Percentiles rank a stretch among this genome's conserved stretches.
phyloP scores from a whole-genome alignment of 1,140 invertebrate genomes.

The Xylocopa sonorina region DNA sequence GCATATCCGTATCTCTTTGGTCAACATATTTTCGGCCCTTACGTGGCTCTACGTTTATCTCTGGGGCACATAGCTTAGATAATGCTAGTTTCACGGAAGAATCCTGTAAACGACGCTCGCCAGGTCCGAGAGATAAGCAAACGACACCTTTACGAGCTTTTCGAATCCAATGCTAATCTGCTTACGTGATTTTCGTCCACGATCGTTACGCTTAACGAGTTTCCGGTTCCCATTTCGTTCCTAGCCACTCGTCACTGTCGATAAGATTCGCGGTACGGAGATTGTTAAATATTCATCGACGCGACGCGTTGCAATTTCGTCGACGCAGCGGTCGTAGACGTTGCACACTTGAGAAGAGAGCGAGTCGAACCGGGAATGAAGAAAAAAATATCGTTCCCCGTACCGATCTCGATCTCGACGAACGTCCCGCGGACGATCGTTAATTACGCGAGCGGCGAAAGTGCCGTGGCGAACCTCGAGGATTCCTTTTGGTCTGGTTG shows the following conservation, averaged over 20 bases:
- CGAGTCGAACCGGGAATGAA: no score
- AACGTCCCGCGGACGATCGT: not conserved
- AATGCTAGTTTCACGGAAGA: not conserved
- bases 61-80: no score
- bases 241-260: not conserved
- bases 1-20: not conserved
- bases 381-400: fast-evolving
- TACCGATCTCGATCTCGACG: not conserved
- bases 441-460: constrained; percentile 3
- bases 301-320: no score
- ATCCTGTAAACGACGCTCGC: not conserved
- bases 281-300: constrained; percentile 23
- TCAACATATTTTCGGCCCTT: not conserved
- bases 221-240: constrained; percentile 16
- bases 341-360: no score
- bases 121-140: not conserved
- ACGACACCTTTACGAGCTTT: not conserved
- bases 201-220: constrained; percentile 20
- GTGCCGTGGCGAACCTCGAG: not conserved
- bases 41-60: not conserved
- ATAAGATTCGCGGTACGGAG: not conserved
- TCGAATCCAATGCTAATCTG: constrained; percentile 7
- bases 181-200: constrained; percentile 19
- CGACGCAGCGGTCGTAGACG: no score
- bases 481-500: not conserved